These are phyloP conservation scores for Thereva unica DNA, from an alignment of 2,888 invertebrate species.

Conservation along the genomic window DNA sequence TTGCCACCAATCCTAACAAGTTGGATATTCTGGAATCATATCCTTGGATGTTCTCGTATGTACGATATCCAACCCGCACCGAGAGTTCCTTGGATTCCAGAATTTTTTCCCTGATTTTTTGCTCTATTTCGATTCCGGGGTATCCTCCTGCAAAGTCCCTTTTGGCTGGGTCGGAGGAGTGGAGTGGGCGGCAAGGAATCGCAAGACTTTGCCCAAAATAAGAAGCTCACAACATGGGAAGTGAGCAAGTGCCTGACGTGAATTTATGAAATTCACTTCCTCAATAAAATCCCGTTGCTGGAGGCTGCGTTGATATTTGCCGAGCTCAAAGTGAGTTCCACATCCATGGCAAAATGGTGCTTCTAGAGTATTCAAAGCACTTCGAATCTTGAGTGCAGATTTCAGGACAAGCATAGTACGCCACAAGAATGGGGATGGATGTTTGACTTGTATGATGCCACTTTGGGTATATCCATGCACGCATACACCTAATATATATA, in stretches of 20 bases:
- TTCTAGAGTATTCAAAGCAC: slow-evolving; percentile 29
- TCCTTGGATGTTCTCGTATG: too few relatives aligned
- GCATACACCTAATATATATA: too few relatives aligned
- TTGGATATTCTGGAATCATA: too few relatives aligned
- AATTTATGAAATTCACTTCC: slow-evolving; percentile 42
- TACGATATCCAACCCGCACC: too few relatives aligned
- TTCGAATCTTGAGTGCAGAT: slow-evolving; percentile 33
- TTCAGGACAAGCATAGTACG: slow-evolving; percentile 12
- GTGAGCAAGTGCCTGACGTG: slow-evolving; percentile 36
- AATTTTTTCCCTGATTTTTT: too few relatives aligned
- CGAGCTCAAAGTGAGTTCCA: slow-evolving; percentile 30
- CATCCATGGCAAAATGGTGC: slow-evolving; percentile 22
- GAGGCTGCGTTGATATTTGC: slow-evolving; percentile 36
- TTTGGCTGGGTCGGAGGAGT: too few relatives aligned
- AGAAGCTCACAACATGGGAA: slow-evolving; percentile 23
- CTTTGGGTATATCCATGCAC: too few relatives aligned
- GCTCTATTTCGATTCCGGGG: too few relatives aligned
- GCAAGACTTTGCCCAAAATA: background rate
- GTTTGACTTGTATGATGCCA: slow-evolving; percentile 13
- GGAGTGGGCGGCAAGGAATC: too few relatives aligned
- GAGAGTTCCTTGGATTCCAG: too few relatives aligned
- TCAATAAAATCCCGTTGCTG: slow-evolving; percentile 39
- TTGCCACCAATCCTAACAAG: too few relatives aligned
- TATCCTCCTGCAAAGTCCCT: too few relatives aligned
- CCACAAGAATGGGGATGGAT: slow-evolving; percentile 15